These are phyloP conservation scores for Amphipyra berbera DNA, from an alignment of 2,888 invertebrate species.

Conservation along the genomic window DNA sequence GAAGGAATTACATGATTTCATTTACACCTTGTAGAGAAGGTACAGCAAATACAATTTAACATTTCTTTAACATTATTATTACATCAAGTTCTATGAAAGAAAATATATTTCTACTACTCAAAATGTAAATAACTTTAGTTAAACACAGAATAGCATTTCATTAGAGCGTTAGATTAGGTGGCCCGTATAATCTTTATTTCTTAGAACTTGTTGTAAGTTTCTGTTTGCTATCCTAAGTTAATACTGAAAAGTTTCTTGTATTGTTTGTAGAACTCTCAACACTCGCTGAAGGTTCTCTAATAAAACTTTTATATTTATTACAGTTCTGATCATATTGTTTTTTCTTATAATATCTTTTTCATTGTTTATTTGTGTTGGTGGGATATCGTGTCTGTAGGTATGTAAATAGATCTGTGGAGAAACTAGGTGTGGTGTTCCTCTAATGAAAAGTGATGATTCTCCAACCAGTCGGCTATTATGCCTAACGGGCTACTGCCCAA, in stretches of 20 bases:
- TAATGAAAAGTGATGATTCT: too few species aligned
- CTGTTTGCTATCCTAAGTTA: constrained; percentile 59
- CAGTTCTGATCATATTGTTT: constrained; percentile 30
- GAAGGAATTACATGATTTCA: too few species aligned
- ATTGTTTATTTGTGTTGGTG: neutral
- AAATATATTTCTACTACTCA: too few species aligned
- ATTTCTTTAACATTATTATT: too few species aligned
- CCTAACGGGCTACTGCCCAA: too few species aligned
- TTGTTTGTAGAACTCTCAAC: constrained; percentile 52
- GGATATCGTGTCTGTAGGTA: neutral
- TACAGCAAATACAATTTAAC: too few species aligned
- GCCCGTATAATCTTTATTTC: constrained; percentile 53
- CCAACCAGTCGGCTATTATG: too few species aligned
- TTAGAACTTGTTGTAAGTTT: constrained; percentile 51
- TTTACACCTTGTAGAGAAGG: too few species aligned
- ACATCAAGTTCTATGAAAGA: too few species aligned
- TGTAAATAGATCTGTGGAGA: too few species aligned
- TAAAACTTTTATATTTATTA: constrained; percentile 59
- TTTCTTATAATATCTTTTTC: constrained; percentile 8
- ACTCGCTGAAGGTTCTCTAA: constrained; percentile 42
- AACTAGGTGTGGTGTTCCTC: too few species aligned
- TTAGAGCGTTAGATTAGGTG: constrained; percentile 29
- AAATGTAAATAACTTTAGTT: neutral
- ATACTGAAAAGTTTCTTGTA: constrained; percentile 52
- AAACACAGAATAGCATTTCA: constrained; percentile 11